Evolutionary conservation across 2,888 invertebrate genomes (phyloP), one percentile per base, ranked within the genome.

Genomic region (Pelosia muscerda): DNA sequence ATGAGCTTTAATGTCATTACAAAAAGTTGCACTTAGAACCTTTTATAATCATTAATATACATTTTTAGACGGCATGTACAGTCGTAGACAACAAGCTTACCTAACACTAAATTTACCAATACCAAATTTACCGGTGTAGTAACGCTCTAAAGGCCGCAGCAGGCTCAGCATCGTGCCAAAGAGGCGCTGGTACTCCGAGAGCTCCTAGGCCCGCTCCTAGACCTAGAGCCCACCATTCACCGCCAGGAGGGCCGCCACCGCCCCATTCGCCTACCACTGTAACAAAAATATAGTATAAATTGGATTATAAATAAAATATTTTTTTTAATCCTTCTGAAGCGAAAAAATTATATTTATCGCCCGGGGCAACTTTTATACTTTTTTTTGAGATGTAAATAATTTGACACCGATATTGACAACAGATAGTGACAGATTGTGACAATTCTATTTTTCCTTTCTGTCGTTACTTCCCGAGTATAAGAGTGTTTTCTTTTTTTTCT

Each of bases 201-300:
- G 88, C 88, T 19, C 88, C 89, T 8, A 89, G 75, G 0, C 88
- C 90, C 1, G 88, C 88, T 1, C 90, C 89, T 4, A 89, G 75
- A 0, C 92, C 92, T 2, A 92, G 84, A 28, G 91, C 90, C 93
- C 93, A 93, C 93, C 93, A 92, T 72, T 92, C 92, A 0, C 91
- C 91, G 0, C 76, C 79, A 0, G 81, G 74, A 0, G 80, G 80
- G 2, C 87, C 90, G 8, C 87, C 88, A 15, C 86, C 89, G 5
- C 87, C 85, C 92, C 92, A 92, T 69, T 92, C 93, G 3, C 90
- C 89, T 1, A 92, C 91, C 64, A 89, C 92, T 92, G 84, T 0
- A 75, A 81, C 78, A 82, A 78, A 49, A n/a, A 49, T 2, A n/a
- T n/a, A n/a, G 19, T 19, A 49, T 49, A 8, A 49, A n/a, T 42